Conservation (phyloP, 2,888 invertebrate species). For the Hydrotaea diabolus region DNA sequence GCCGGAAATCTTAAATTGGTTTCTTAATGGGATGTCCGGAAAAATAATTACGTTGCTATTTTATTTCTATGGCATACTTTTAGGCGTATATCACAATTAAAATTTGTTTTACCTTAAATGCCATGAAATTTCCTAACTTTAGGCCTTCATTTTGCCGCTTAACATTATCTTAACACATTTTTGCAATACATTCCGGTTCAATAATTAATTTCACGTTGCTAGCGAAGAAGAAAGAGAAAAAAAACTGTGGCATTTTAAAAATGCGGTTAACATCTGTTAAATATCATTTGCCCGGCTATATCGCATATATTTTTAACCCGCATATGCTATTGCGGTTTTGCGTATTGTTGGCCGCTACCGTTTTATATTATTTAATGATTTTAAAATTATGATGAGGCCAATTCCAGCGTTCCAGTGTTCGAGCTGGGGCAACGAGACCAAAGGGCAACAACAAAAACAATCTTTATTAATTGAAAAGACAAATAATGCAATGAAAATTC, state of each 20-base stretch:
- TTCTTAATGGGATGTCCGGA: no score
- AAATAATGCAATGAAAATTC: slow-evolving; percentile 60
- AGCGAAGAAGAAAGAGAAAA: neutral
- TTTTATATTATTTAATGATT: slow-evolving; percentile 63
- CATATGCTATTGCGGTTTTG: slow-evolving; percentile 60
- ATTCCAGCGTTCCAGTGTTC: neutral
- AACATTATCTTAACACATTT: neutral
- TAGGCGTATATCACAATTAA: no score
- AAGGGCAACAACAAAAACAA: slow-evolving; percentile 22
- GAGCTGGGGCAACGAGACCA: neutral
- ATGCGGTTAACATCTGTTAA: slow-evolving; percentile 60
- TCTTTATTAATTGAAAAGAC: slow-evolving; percentile 60
- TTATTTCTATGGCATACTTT: no score
- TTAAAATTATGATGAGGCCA: slow-evolving; percentile 59
- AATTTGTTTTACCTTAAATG: no score
- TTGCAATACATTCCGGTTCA: slow-evolving; percentile 2
- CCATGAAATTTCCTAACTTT: slow-evolving; percentile 13
- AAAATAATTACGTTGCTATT: no score
- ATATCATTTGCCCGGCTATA: neutral
- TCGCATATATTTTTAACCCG: slow-evolving; percentile 35
- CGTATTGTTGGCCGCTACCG: slow-evolving; percentile 48
- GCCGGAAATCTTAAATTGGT: no score
- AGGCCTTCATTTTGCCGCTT: neutral
- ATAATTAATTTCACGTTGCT: slow-evolving; percentile 2
- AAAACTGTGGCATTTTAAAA: slow-evolving; percentile 15